Percentiles rank a stretch among this genome's conserved stretches.
Evolutionary conservation across 2,888 invertebrate genomes (phyloP).

Genomic region (Coremacera marginata): DNA sequence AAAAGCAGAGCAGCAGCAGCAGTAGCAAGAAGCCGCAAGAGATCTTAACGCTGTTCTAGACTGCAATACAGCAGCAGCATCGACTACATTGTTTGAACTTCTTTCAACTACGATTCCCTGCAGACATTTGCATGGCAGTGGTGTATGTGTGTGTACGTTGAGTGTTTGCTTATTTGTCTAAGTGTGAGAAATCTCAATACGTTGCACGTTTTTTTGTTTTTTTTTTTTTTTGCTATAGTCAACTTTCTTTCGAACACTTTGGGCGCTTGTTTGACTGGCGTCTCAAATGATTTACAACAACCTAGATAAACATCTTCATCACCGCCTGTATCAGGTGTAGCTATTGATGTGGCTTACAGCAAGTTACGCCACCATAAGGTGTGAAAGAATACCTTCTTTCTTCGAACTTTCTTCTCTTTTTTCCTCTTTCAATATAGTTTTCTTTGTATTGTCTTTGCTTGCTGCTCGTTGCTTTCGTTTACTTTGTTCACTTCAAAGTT

Average conservation of each 20-base stretch:
- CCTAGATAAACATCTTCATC: slow-evolving; percentile 1
- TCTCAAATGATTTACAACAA: slow-evolving; percentile 36
- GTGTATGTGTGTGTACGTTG: background rate
- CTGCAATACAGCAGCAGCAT: slow-evolving; percentile 21
- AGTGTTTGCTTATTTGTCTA: background rate
- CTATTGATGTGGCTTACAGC: background rate
- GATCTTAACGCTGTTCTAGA: background rate
- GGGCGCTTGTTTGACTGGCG: slow-evolving; percentile 33
- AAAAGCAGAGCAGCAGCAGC: too few species aligned
- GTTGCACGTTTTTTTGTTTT: too few species aligned
- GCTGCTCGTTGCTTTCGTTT: background rate
- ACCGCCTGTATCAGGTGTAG: slow-evolving; percentile 9
- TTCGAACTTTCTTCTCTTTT: too few species aligned
- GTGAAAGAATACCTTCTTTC: background rate
- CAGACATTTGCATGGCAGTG: background rate
- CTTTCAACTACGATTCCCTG: background rate
- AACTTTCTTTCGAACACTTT: slow-evolving; percentile 3
- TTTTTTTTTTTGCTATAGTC: background rate
- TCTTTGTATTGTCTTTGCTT: background rate
- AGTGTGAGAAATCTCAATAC: background rate
- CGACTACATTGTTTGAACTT: slow-evolving; percentile 2
- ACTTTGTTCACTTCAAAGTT: background rate
- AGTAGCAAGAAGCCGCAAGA: background rate
- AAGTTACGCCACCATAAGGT: background rate
- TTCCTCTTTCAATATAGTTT: background rate